Percentiles rank a stretch among this genome's conserved stretches.
phyloP scores from a whole-genome alignment of 2,888 invertebrate genomes.

The Psococerastis gibbosa region DNA sequence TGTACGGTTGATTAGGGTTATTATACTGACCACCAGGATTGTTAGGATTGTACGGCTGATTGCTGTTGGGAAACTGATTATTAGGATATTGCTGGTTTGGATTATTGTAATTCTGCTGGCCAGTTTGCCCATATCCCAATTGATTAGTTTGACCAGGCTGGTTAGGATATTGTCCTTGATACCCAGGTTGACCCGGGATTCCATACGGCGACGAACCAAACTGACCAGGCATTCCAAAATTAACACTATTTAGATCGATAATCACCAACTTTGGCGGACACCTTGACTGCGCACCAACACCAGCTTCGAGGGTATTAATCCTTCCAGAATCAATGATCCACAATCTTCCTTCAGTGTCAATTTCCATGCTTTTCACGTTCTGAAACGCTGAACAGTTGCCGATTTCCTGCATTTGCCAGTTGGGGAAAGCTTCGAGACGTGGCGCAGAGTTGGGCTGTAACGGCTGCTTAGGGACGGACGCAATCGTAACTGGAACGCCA shows the following conservation, averaged over 20 bases:
- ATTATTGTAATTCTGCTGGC: neutral
- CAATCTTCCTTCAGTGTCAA: constrained; percentile 47
- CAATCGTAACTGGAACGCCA: constrained; percentile 52
- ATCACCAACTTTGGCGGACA: constrained; percentile 51
- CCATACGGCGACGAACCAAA: neutral
- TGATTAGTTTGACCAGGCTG: constrained; percentile 2
- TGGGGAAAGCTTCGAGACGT: constrained; percentile 45
- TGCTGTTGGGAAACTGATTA: neutral
- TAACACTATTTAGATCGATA: constrained; percentile 36
- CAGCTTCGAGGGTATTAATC: constrained; percentile 34
- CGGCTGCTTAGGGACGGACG: constrained; percentile 19
- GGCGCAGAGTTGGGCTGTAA: constrained; percentile 19
- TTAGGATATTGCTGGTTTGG: neutral
- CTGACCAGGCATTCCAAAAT: neutral
- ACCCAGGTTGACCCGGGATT: neutral
- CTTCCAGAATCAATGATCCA: constrained; percentile 51
- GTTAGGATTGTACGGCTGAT: neutral
- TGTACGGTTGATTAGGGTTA: neutral
- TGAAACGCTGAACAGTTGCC: constrained; percentile 51
- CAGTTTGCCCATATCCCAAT: neutral
- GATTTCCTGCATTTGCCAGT: constrained; percentile 44
- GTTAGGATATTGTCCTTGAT: constrained; percentile 1
- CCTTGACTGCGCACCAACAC: constrained; percentile 27
- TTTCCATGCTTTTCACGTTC: constrained; percentile 54
- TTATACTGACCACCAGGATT: neutral